A percentile compares a stretch with the other conserved stretches of the same genome.
Evolutionary conservation across 1,140 invertebrate species (phyloP).

Genomic region (Drosophila takahashii): DNA sequence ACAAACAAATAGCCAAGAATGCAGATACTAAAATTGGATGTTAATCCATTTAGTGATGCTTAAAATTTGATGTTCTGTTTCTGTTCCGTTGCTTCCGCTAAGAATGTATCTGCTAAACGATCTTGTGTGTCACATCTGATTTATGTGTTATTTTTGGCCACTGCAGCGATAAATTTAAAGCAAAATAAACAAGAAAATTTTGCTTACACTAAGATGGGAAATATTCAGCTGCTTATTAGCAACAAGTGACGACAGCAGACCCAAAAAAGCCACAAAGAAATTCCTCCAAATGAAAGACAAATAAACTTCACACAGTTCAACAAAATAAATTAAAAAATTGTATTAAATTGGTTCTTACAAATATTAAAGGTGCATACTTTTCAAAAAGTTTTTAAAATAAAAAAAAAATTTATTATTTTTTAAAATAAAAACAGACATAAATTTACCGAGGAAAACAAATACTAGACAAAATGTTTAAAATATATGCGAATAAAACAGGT

Average conservation of each 20-base stretch:
- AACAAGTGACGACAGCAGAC: conserved; percentile 59
- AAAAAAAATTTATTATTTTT: background rate
- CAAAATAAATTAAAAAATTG: background rate
- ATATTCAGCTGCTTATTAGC: conserved; percentile 44
- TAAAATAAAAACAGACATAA: too few relatives aligned
- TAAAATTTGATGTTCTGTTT: conserved; percentile 25
- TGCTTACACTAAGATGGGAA: conserved; percentile 27
- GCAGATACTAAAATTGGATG: background rate
- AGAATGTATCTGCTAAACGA: conserved; percentile 32
- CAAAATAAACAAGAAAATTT: conserved; percentile 63
- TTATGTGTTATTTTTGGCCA: conserved; percentile 62
- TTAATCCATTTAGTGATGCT: conserved; percentile 5
- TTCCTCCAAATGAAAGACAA: conserved; percentile 22
- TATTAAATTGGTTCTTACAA: too few relatives aligned
- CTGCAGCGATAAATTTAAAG: conserved; percentile 37
- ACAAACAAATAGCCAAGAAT: conserved; percentile 4
- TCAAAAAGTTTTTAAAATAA: background rate
- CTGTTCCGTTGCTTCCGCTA: background rate
- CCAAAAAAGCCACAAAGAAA: conserved; percentile 21
- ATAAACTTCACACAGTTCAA: conserved; percentile 8
- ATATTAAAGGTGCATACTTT: too few relatives aligned
- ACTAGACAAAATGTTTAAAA: too few relatives aligned
- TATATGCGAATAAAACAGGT: background rate
- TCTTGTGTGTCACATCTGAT: conserved; percentile 40
- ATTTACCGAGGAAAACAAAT: too few relatives aligned